Percentiles rank a stretch among this genome's conserved stretches.
Evolutionary conservation across 2,113 vertebrate species (phyloP).

Genomic region (Lutjanus erythropterus): DNA sequence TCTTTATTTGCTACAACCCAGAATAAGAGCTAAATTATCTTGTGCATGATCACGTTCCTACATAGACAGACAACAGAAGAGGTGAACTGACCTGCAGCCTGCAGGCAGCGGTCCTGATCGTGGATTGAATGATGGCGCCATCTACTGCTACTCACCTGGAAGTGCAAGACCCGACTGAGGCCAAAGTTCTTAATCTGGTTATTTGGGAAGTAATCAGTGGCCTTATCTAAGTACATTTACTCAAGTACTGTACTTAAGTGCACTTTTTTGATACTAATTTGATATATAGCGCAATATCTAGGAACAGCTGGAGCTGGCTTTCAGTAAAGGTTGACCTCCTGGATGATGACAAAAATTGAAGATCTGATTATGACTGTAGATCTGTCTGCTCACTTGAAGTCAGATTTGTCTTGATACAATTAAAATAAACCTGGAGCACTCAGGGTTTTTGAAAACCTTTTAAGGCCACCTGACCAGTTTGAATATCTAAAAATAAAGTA

Average conservation of each 20-base stretch:
- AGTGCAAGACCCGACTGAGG: conserved; percentile 4
- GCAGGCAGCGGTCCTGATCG: not conserved
- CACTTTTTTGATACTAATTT: no score
- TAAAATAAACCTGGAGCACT: no score
- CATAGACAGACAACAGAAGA: not conserved
- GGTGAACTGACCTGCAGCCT: not conserved
- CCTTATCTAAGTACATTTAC: not conserved
- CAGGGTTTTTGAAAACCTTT: no score
- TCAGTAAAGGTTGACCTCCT: not conserved
- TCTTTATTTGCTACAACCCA: not conserved
- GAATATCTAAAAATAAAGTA: no score
- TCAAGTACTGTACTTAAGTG: no score
- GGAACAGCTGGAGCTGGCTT: not conserved
- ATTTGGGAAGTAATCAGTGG: no score
- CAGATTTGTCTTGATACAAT: not conserved
- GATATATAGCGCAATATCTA: no score
- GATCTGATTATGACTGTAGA: not conserved
- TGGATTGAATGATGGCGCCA: conserved; percentile 43
- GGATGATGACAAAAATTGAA: not conserved
- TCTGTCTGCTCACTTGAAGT: not conserved
- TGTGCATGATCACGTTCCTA: not conserved
- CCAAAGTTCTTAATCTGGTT: no score
- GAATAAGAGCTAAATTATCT: not conserved
- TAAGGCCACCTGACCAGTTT: no score
- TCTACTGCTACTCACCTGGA: conserved; percentile 19